Percentiles rank a stretch among this genome's conserved stretches.
Evolutionary conservation across 2,797 vertebrate genomes (phyloP).

Genomic region (Bradypodion pumilum): DNA sequence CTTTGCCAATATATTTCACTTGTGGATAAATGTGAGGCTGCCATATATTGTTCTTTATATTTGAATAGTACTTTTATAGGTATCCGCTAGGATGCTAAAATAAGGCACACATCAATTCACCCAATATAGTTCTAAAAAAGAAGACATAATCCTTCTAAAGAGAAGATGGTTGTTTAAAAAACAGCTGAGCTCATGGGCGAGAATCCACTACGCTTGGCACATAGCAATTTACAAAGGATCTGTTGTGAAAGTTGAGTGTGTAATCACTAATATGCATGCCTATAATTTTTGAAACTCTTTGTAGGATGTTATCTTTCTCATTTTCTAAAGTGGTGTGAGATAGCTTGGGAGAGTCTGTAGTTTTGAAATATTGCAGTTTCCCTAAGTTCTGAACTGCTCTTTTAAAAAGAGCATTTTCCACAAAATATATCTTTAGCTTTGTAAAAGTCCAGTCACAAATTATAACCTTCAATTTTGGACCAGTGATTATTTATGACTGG

Average conservation of each 20-base stretch:
- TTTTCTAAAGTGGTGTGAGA: constrained; percentile 61
- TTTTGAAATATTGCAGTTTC: constrained; percentile 65
- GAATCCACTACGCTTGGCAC: background rate
- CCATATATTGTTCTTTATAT: background rate
- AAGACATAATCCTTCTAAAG: background rate
- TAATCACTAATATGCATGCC: constrained; percentile 1
- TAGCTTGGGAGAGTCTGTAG: constrained; percentile 57
- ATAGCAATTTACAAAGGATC: constrained; percentile 6
- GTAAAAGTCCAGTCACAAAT: constrained; percentile 73
- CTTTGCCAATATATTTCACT: background rate
- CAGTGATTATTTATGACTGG: constrained; percentile 61
- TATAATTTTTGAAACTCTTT: background rate
- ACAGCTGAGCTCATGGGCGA: background rate
- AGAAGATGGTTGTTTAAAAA: background rate
- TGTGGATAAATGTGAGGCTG: background rate
- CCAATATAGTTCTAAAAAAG: background rate
- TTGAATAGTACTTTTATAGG: constrained; percentile 7
- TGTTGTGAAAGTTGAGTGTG: constrained; percentile 17
- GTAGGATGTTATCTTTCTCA: background rate
- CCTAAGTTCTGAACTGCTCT: constrained; percentile 72
- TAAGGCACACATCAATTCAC: background rate
- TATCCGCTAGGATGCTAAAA: background rate
- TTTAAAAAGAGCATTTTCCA: constrained; percentile 66
- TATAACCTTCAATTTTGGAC: constrained; percentile 65
- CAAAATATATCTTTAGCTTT: constrained; percentile 72